phyloP scores from a whole-genome alignment of 2,113 vertebrate species.

The Boulengeromyrus knoepffleri region DNA sequence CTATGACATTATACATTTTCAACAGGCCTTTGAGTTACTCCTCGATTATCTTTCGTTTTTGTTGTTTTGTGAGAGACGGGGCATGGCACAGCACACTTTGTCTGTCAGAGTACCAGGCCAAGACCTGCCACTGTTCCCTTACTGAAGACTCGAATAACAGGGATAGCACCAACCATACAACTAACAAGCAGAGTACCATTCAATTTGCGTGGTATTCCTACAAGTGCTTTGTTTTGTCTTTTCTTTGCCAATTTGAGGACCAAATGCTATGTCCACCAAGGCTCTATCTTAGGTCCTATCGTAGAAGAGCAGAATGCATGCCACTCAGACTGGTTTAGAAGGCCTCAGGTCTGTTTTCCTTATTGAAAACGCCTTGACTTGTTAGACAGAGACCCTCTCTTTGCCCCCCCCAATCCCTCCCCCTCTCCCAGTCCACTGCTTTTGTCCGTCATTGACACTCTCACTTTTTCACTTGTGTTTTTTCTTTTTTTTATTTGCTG shows the following conservation, averaged over 20 bases:
- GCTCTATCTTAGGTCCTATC: neutral
- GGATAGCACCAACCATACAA: slow-evolving; percentile 13
- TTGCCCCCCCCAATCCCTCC: slow-evolving; percentile 7
- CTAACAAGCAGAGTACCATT: slow-evolving; percentile 30
- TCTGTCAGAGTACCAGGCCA: slow-evolving; percentile 5
- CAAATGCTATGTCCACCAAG: neutral
- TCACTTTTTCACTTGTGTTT: slow-evolving; percentile 74
- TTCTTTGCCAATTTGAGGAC: slow-evolving; percentile 12
- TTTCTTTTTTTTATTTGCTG: slow-evolving; percentile 74
- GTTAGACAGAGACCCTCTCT: neutral
- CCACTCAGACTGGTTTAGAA: slow-evolving; percentile 10
- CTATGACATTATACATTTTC: slow-evolving; percentile 16
- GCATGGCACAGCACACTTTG: slow-evolving; percentile 10
- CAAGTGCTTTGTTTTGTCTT: slow-evolving; percentile 34
- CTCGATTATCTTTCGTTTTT: neutral
- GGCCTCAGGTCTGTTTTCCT: slow-evolving; percentile 31
- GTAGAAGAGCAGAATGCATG: slow-evolving; percentile 9
- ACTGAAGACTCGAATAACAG: slow-evolving; percentile 3
- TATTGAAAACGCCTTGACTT: slow-evolving; percentile 26
- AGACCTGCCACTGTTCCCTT: slow-evolving; percentile 13
- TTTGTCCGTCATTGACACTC: slow-evolving; percentile 70
- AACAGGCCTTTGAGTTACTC: slow-evolving; percentile 16
- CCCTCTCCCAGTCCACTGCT: slow-evolving; percentile 46
- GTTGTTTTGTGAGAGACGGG: slow-evolving; percentile 14
- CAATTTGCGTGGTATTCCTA: slow-evolving; percentile 23